Conservation (phyloP, 2,113 vertebrate species). For the Calyptomena viridis region DNA sequence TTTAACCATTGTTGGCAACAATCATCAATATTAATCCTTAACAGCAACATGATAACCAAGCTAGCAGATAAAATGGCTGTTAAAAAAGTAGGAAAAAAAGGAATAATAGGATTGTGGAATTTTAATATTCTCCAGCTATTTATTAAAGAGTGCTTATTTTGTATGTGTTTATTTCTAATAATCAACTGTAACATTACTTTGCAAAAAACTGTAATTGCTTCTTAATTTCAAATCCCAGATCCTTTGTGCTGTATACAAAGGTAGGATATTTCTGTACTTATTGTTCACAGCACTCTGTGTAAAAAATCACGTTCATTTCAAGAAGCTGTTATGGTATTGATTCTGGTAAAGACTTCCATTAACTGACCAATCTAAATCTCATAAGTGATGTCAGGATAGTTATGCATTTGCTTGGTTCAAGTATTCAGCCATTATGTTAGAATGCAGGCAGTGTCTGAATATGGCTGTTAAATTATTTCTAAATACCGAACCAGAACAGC, state of each 20-base stretch:
- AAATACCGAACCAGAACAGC: constrained; percentile 84
- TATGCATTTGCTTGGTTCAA: constrained; percentile 82
- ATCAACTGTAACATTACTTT: constrained; percentile 73
- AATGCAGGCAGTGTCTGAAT: constrained; percentile 80
- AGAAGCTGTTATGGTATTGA: constrained; percentile 87
- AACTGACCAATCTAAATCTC: constrained; percentile 88
- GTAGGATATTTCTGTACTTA: constrained; percentile 78
- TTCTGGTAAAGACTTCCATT: constrained; percentile 87
- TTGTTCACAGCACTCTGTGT: constrained; percentile 77
- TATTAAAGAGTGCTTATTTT: constrained; percentile 76
- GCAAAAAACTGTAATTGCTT: constrained; percentile 78
- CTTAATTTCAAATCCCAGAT: constrained; percentile 76
- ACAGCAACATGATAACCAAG: constrained; percentile 72
- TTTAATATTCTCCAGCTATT: constrained; percentile 72
- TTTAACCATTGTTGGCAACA: constrained; percentile 71
- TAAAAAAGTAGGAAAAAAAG: constrained; percentile 73
- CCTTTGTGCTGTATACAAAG: constrained; percentile 78
- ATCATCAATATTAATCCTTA: constrained; percentile 75
- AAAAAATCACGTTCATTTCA: constrained; percentile 83
- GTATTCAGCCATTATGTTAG: constrained; percentile 82
- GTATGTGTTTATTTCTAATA: constrained; percentile 79
- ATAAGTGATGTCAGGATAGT: constrained; percentile 86
- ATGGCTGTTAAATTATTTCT: constrained; percentile 87
- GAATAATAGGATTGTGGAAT: constrained; percentile 71
- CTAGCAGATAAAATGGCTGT: constrained; percentile 77